Percentiles rank a stretch among this genome's conserved stretches.
phyloP scores from a whole-genome alignment of 2,888 invertebrate species.

The Drosophila rellima region DNA sequence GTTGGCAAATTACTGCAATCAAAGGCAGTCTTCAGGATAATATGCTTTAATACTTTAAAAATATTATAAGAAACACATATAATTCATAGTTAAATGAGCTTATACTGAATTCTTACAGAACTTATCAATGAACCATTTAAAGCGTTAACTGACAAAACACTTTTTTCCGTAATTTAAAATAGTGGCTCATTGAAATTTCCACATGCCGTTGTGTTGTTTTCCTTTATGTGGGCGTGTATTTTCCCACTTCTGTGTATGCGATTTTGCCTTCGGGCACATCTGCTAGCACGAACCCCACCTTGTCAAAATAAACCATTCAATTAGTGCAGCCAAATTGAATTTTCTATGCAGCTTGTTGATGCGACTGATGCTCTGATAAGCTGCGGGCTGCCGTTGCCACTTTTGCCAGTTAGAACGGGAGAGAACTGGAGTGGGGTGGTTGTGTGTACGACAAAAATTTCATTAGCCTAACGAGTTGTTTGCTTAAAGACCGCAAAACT shows the following conservation, averaged over 20 bases:
- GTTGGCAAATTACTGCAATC: neutral
- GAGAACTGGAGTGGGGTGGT: neutral
- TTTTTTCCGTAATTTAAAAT: conserved; percentile 41
- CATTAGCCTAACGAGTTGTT: conserved; percentile 78
- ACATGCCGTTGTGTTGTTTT: conserved; percentile 12
- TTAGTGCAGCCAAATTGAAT: conserved; percentile 75
- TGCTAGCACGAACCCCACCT: conserved; percentile 63
- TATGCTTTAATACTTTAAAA: neutral
- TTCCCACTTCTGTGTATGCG: conserved; percentile 12
- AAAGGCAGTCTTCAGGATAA: neutral
- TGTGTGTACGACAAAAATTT: conserved; percentile 56
- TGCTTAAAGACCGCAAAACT: conserved; percentile 59
- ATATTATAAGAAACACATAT: too few relatives aligned
- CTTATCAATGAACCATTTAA: neutral
- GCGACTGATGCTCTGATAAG: conserved; percentile 69
- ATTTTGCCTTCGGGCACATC: conserved; percentile 57
- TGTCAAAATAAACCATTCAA: conserved; percentile 79
- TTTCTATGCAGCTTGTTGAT: conserved; percentile 76
- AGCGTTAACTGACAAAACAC: conserved; percentile 27
- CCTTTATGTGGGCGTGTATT: conserved; percentile 7
- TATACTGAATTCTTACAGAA: too few relatives aligned
- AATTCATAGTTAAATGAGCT: too few relatives aligned
- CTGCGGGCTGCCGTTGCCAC: conserved; percentile 54
- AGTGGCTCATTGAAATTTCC: conserved; percentile 39
- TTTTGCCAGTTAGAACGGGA: neutral